Evolutionary conservation across 2,888 invertebrate species (phyloP), one percentile per base, ranked within the genome.

Genomic region (Marronus borbonicus): DNA sequence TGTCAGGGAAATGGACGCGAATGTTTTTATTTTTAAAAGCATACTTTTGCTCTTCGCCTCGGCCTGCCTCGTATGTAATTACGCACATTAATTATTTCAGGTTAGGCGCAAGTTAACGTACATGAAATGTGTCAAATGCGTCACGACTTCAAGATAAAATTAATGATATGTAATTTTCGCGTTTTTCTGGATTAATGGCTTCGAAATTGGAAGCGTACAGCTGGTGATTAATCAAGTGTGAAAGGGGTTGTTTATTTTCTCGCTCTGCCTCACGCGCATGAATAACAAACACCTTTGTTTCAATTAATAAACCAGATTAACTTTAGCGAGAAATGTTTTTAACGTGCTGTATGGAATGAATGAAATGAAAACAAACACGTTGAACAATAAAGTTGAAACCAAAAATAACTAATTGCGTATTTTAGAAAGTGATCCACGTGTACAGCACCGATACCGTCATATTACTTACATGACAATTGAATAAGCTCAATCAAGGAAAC

Each of bases 31-130:
- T 55, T 55, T 4, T 55, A n/a, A 55, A 55, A 55, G 14, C 55
- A 17, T 55, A 52, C n/a, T 55, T 55, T 55, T 55, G 1, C 17
- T 55, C 55, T 55, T n/a, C 17, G 55, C 14, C 12, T 17, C 17
- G 12, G 55, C n/a, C 3, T 14, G 55, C 55, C 55, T 55, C 14
- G 55, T 55, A 55, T 55, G 17, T 55, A 55, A 55, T 55, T 55
- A 55, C 55, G n/a, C 55, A 4, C 55, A 55, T 55, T 55, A 55
- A 55, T 55, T 55, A 55, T 55, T 55, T 55, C n/a, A n/a, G 55
- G 17, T 55, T 55, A n/a, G 55, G 55, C n/a, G 55, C 17, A 55
- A 55, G 44, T 44, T 44, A 55, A 55, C 17, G 55, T 55, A 55
- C 17, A 17, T 55, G 55, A 17, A 17, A 55, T 14, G 55, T 17